Conservation (phyloP, 2,113 vertebrate genomes). For the Mirza zaza region DNA sequence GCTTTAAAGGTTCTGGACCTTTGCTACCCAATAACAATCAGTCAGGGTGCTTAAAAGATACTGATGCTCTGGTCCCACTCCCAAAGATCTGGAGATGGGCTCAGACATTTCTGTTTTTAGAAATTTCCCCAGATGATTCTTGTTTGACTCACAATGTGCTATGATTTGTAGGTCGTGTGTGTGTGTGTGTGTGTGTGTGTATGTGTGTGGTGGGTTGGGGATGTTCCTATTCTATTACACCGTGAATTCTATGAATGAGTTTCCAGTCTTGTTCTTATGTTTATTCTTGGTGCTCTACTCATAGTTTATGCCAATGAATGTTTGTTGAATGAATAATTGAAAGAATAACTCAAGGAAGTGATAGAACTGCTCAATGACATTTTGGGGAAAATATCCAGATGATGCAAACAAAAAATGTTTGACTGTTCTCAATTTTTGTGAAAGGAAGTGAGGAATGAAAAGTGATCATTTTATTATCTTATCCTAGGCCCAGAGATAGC, state of each 20-base stretch:
- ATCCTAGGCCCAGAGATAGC: not conserved
- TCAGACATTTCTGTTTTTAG: not conserved
- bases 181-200: not conserved
- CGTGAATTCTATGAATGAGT: not conserved
- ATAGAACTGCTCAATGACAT: constrained; percentile 16
- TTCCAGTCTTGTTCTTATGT: not conserved
- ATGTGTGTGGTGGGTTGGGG: not conserved
- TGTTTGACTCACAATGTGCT: not conserved
- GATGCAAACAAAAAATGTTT: not conserved
- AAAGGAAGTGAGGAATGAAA: not conserved
- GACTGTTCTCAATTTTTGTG: not conserved
- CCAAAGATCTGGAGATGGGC: not conserved
- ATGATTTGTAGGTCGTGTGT: not conserved
- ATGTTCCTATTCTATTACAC: not conserved
- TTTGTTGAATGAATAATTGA: constrained; percentile 10
- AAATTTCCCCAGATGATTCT: not conserved
- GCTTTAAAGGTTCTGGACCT: not conserved
- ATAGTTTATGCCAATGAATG: not conserved
- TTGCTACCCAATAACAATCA: not conserved
- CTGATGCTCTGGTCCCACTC: not conserved
- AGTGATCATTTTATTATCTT: not conserved
- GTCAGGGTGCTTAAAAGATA: not conserved
- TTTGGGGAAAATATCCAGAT: not conserved
- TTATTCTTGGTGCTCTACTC: not conserved
- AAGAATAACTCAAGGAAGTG: not conserved